Base-by-base conservation (phyloP, 2,888 invertebrate genomes). In the Polydrusus pterygomalis region DNA sequence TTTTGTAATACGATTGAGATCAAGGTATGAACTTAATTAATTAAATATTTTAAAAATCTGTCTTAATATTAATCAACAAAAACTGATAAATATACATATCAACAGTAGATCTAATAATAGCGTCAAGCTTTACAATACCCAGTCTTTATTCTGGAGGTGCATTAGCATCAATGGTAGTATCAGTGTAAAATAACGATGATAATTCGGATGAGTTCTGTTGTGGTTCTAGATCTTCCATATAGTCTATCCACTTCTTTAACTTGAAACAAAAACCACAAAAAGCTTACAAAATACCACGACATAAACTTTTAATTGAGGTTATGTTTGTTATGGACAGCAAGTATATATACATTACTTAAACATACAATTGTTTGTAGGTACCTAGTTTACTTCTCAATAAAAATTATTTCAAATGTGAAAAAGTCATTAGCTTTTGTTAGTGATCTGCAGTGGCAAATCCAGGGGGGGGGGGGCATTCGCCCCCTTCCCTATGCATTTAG, bases 191-290 rank as follows among this genome's bases (percentile, higher is more conserved):
- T n/a, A n/a, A n/a, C 8, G 11, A 40, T 40, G 11, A 11, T 40
- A 8, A 1, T 11, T 40, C 11, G 43, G 43, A n/a, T n/a, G 34
- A 7, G 34, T 8, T 8, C 34, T 3, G 34, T 34, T 34, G 34
- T 43, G 43, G n/a, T n/a, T 43, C 13, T 13, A 65, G 45, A 25
- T 49, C 17, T 11, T 56, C 45, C n/a, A 68, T 20, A 54, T 40
- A 43, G 25, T 69, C 43, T 38, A 69, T 69, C 69, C 69, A 69
- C 45, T 69, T 34, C 45, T 58, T 69, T 17, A 56, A 11, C 69
- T 69, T 40, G 17, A 68, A 51, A 13, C 11, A 54, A 54, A 25
- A 30, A 25, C 13, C 1, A 25, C 11, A 34, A 30, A 17, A 54
- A 67, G 3, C 9, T 10, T 3, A 20, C n/a, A n/a, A n/a, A 43